Evolutionary conservation across 2,888 invertebrate genomes (phyloP).

Genomic region (Meiosimyza platycephala): DNA sequence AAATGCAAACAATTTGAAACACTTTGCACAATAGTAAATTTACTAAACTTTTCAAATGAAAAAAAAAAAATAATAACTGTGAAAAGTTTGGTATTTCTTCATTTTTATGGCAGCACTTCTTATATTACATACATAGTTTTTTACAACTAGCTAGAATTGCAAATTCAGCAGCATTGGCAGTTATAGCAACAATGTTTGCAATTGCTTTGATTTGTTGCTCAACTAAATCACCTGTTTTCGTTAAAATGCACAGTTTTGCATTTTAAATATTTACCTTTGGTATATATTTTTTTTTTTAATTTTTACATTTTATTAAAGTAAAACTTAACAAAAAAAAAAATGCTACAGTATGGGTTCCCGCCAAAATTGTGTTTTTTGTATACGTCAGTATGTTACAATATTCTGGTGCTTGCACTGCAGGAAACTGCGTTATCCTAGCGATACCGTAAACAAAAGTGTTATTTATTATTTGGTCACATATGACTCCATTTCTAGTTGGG

Average conservation of each 20-base stretch:
- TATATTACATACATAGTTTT: too few species aligned
- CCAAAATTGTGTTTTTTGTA: slow-evolving; percentile 15
- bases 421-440: too few species aligned
- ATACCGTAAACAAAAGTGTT: too few species aligned
- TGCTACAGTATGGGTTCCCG: slow-evolving; percentile 7
- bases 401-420: background rate
- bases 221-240: slow-evolving; percentile 17
- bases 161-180: background rate
- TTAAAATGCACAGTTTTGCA: background rate
- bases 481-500: too few species aligned
- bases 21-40: too few species aligned
- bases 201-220: slow-evolving; percentile 2
- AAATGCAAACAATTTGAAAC: too few species aligned
- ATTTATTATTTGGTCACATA: too few species aligned
- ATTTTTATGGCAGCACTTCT: too few species aligned
- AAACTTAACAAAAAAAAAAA: background rate
- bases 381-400: background rate
- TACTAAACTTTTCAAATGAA: too few species aligned
- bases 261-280: background rate
- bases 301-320: background rate
- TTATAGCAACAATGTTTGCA: background rate
- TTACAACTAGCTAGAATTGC: background rate
- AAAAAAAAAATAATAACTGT: too few species aligned
- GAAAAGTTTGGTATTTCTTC: too few species aligned
- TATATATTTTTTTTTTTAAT: background rate